phyloP scores from a whole-genome alignment of 2,797 vertebrate species.

The Poeciliopsis presidionis region DNA sequence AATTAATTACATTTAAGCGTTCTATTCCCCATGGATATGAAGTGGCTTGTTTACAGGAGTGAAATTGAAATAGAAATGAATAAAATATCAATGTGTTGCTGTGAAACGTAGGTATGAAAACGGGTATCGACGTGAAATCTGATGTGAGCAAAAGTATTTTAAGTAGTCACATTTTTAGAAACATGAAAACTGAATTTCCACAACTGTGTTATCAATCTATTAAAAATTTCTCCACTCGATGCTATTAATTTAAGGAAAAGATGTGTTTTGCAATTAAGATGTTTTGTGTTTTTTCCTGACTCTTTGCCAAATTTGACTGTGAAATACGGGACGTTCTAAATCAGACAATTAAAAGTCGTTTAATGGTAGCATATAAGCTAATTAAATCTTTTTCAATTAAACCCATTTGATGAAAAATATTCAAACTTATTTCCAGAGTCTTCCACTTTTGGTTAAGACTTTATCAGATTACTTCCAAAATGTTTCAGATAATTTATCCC shows the following conservation, averaged over 20 bases:
- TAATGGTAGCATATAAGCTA: not conserved
- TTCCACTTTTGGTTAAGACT: not conserved
- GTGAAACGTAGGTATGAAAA: not conserved
- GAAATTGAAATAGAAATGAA: not conserved
- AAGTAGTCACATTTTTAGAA: not conserved
- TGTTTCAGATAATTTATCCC: not conserved
- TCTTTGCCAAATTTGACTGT: not conserved
- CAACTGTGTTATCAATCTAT: not conserved
- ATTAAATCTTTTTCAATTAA: not conserved
- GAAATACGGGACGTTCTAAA: not conserved
- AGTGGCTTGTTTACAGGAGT: not conserved
- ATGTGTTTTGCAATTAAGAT: not conserved
- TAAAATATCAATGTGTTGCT: not conserved
- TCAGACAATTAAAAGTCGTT: not conserved
- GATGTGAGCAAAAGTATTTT: not conserved
- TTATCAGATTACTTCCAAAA: not conserved
- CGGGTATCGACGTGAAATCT: not conserved
- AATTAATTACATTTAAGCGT: not conserved
- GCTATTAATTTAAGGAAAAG: not conserved
- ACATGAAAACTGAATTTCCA: not conserved
- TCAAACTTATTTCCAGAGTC: not conserved
- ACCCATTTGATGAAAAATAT: not conserved
- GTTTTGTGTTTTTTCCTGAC: not conserved
- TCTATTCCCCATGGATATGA: not conserved
- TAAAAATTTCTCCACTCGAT: not conserved